A percentile compares a stretch with the other conserved stretches of the same genome.
Evolutionary conservation across 1,140 invertebrate species (phyloP).

Genomic region (Habropoda laboriosa): DNA sequence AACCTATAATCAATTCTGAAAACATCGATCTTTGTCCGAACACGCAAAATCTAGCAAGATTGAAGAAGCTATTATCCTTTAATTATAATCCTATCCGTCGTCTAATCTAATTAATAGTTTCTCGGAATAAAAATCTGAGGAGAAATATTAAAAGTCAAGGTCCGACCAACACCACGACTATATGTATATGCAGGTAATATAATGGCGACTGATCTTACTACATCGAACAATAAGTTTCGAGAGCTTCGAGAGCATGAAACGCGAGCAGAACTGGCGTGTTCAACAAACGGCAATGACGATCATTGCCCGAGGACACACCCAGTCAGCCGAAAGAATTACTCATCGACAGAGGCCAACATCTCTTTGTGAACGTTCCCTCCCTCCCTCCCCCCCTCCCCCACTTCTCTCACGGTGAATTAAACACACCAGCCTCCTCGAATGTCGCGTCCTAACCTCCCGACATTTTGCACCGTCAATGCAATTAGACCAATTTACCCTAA

Average conservation of each 20-base stretch:
- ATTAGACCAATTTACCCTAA: slow-evolving; percentile 36
- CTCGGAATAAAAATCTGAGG: too few species aligned
- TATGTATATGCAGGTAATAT: too few species aligned
- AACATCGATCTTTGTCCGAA: too few species aligned
- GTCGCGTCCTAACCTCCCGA: not conserved
- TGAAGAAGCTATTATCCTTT: too few species aligned
- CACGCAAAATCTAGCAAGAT: too few species aligned
- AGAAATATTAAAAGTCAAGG: too few species aligned
- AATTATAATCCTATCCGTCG: too few species aligned
- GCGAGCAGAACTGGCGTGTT: not conserved
- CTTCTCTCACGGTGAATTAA: slow-evolving; percentile 30
- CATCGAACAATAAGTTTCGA: too few species aligned
- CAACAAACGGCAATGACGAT: slow-evolving; percentile 27
- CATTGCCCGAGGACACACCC: slow-evolving; percentile 39
- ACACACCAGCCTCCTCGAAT: slow-evolving; percentile 9
- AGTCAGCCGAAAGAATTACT: slow-evolving; percentile 49
- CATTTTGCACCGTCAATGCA: slow-evolving; percentile 31
- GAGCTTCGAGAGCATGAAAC: not conserved
- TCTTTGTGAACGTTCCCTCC: slow-evolving; percentile 15
- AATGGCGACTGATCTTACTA: too few species aligned
- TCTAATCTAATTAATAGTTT: too few species aligned
- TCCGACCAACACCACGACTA: too few species aligned
- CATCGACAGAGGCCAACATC: slow-evolving; percentile 43
- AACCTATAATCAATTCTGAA: too few species aligned
- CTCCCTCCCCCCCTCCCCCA: not conserved